Evolutionary conservation across 2,797 vertebrate species (phyloP), one percentile per base, ranked within the genome.

Genomic region (Aselliscus stoliczkanus): DNA sequence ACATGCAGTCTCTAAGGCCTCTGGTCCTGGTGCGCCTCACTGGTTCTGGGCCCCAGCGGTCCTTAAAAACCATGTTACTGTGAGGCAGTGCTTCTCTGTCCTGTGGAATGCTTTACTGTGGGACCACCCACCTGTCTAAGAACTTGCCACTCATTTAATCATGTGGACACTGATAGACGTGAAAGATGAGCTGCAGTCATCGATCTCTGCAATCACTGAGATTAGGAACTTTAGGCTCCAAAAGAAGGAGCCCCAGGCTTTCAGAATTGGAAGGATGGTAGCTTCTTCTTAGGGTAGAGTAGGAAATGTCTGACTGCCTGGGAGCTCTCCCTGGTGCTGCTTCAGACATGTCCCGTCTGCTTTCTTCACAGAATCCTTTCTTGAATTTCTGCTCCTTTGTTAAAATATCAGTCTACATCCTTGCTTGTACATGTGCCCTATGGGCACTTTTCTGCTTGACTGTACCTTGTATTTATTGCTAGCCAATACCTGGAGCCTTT

Each of bases 301-400:
- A 42, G 50, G 50, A 56, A 56, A 18, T 0, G 0, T 0, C n/a
- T 18, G 14, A 0, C 52, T 21, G 86, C 47, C 76, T 76, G 80
- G 92, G 84, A 95, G 88, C 80, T 81, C 76, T 94, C 88, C 94
- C 90, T 95, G 58, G 81, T 92, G 80, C 92, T 93, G 90, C 88
- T 25, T 25, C n/a, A 11, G 11, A 37, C 29, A 34, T 67, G 14
- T 18, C 14, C n/a, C 12, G 21, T 37, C 42, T 27, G 34, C 58
- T n/a, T 62, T 82, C 44, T 47, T 72, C 62, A 4, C 8, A 23
- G 9, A 25, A 82, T 10, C 39, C 8, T 21, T 14, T 73, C 14
- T 52, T 18, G 82, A 76, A 82, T 77, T 91, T 72, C 34, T 58
- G 39, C 29, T 77, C 50, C 88, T 79, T 65, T 34, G 2, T 81